Evolutionary conservation across 1,140 invertebrate species (phyloP).

Genomic region (Cyrtorhinus lividipennis): DNA sequence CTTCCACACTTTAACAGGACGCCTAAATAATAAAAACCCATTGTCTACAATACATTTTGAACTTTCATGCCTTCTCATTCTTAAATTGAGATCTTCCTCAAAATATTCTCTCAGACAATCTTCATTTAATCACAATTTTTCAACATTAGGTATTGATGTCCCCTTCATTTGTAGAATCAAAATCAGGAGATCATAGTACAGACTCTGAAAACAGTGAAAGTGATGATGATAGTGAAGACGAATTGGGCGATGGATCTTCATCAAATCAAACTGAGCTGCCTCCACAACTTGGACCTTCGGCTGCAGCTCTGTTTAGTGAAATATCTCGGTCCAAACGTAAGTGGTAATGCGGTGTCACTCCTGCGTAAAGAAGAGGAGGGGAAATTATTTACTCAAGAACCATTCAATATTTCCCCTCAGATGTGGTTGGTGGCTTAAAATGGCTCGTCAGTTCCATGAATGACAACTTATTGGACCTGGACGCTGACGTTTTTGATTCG

Average conservation of each 20-base stretch:
- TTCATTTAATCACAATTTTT: too few relatives aligned
- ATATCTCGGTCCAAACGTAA: too few relatives aligned
- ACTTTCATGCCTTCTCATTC: too few relatives aligned
- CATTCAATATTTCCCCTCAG: too few relatives aligned
- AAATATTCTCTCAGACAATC: too few relatives aligned
- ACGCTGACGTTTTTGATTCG: slow-evolving; percentile 2
- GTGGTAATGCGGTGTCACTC: too few relatives aligned
- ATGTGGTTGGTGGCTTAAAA: slow-evolving; percentile 14
- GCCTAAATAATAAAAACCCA: too few relatives aligned
- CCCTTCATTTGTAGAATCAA: background rate
- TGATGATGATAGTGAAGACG: background rate
- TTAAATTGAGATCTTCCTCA: too few relatives aligned
- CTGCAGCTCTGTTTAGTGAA: background rate
- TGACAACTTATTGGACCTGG: slow-evolving; percentile 12
- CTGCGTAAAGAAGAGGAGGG: background rate
- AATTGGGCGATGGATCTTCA: background rate
- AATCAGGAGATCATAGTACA: background rate
- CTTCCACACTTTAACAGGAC: too few relatives aligned
- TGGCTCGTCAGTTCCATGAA: slow-evolving; percentile 9
- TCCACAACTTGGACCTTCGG: background rate
- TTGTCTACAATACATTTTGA: too few relatives aligned
- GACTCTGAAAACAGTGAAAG: background rate
- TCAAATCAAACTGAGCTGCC: background rate
- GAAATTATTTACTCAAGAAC: background rate
- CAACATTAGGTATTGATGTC: too few relatives aligned